These are phyloP conservation scores for Sorex fumeus DNA, from an alignment of 2,113 vertebrate genomes.

Conservation along the genomic window DNA sequence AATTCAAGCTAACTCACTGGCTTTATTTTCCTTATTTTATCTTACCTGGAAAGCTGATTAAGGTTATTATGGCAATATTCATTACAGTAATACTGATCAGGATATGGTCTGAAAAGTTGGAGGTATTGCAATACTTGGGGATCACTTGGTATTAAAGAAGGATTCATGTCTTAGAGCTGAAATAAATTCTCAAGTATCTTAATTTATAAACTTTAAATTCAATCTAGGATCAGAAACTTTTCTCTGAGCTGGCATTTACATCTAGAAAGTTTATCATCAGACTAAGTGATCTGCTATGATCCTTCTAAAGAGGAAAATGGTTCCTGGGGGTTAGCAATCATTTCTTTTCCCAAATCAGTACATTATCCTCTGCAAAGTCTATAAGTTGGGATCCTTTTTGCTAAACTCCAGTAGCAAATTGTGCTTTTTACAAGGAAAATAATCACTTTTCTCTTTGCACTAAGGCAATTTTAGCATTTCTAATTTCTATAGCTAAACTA, in stretches of 20 bases:
- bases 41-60: neutral
- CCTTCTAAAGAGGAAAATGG: neutral
- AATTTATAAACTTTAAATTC: neutral
- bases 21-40: neutral
- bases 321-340: neutral
- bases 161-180: neutral
- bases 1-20: neutral
- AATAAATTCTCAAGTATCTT: neutral
- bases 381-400: neutral
- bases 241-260: neutral
- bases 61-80: neutral
- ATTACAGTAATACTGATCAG: no score
- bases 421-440: neutral
- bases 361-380: neutral
- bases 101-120: neutral
- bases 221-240: neutral
- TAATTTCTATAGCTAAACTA: slow-evolving; percentile 18
- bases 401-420: neutral
- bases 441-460: neutral
- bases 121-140: neutral
- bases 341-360: neutral
- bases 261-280: neutral
- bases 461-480: neutral
- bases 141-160: neutral
- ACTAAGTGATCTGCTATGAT: neutral